Conservation (phyloP, 2,113 vertebrate species). For the Melospiza melodia region DNA sequence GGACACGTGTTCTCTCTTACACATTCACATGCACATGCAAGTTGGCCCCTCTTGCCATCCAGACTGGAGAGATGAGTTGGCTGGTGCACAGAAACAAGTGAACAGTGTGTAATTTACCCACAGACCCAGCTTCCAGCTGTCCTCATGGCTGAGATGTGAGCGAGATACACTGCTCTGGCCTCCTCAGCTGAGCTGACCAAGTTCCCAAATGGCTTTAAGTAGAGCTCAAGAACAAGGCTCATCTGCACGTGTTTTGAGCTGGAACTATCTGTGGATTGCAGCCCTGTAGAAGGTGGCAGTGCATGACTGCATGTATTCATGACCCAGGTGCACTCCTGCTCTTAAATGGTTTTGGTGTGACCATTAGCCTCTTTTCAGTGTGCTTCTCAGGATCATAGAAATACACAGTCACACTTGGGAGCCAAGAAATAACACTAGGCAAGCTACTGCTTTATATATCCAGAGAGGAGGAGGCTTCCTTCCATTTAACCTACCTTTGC, state of each 20-base stretch:
- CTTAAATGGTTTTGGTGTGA: background rate
- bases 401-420: background rate
- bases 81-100: background rate
- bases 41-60: background rate
- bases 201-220: background rate
- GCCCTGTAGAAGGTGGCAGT: background rate
- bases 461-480: background rate
- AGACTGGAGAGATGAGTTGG: background rate
- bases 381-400: background rate
- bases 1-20: background rate
- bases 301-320: background rate
- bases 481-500: background rate
- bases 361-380: accelerated
- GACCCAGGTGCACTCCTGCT: background rate
- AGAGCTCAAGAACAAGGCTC: background rate
- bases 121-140: background rate
- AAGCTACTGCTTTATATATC: background rate
- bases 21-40: background rate
- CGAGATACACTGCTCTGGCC: background rate
- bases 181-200: background rate
- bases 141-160: background rate
- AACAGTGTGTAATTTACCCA: background rate
- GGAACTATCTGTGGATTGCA: background rate
- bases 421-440: background rate
- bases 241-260: background rate